Percentiles rank a stretch among this genome's conserved stretches.
Conservation (phyloP, 2,797 vertebrate species). For the Schizothorax lantsangensis region DNA sequence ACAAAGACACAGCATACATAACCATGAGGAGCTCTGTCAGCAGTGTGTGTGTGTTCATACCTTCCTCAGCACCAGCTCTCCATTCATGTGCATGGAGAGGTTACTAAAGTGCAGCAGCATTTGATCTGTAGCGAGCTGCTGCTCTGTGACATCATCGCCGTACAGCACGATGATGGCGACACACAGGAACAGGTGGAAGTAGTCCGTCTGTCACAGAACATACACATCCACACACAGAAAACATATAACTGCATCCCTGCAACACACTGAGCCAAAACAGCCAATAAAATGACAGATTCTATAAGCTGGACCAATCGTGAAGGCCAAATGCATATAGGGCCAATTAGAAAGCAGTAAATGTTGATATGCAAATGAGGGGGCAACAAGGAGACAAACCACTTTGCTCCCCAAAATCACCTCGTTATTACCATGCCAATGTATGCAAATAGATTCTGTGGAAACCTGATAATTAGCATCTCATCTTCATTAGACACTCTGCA, state of each 20-base stretch:
- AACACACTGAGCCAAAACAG: conserved; percentile 4
- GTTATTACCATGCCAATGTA: conserved; percentile 57
- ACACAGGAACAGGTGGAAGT: conserved; percentile 98
- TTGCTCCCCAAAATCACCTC: conserved; percentile 45
- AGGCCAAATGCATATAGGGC: not conserved
- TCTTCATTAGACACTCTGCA: conserved; percentile 55
- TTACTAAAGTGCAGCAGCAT: conserved; percentile 98
- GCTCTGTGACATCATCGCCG: conserved; percentile 93
- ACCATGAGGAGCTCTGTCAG: conserved; percentile 67
- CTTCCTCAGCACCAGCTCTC: conserved; percentile 96
- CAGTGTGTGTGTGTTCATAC: conserved; percentile 68
- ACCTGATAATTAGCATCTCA: conserved; percentile 56
- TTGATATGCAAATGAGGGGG: conserved; percentile 34
- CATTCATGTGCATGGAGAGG: conserved; percentile 99
- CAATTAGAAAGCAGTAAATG: conserved; percentile 23
- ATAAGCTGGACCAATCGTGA: not conserved
- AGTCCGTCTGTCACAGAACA: conserved; percentile 85
- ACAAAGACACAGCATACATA: conserved; percentile 71
- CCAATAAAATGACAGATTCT: not conserved
- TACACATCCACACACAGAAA: conserved; percentile 27
- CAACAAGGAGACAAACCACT: conserved; percentile 40
- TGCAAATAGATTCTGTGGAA: conserved; percentile 56
- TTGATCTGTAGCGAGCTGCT: conserved; percentile 94
- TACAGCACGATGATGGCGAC: conserved; percentile 97
- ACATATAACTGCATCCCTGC: not conserved